Base-by-base conservation (phyloP, 2,797 vertebrate species). In the Miopithecus talapoin region DNA sequence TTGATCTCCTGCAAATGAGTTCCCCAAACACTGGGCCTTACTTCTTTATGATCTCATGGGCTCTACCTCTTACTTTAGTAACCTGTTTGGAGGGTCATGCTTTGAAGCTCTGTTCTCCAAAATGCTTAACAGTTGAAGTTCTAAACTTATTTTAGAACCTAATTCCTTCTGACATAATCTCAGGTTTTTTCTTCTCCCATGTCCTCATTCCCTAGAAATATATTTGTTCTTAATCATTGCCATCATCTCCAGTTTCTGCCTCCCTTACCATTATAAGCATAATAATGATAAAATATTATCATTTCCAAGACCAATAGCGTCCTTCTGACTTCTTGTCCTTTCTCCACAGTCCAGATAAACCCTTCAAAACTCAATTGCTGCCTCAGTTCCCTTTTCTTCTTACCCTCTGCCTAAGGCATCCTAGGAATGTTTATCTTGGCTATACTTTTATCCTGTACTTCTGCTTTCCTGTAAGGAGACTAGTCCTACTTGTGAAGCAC, bases 251-350 rank as follows among this genome's bases (percentile, higher is more conserved):
- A 46, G 26, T 19, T 28, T 21, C 70, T n/a, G 26, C 13, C 12
- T 57, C 43, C 26, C 3, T 2, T n/a, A 68, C 16, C 16, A n/a
- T 68, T 68, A n/a, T 68, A 68, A 68, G 33, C 64, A 68, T n/a
- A 19, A n/a, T 68, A 33, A 19, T 68, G 33, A 19, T 1, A 68
- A n/a, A n/a, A n/a, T 68, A 8, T n/a, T n/a, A 68, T n/a, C 61
- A n/a, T n/a, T 68, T 68, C 10, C 6, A 9, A 75, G 33, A 41
- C 2, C 19, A 4, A 2, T 0, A 6, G 9, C 1, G 0, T 59
- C 33, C 36, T 61, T 92, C 39, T 39, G 10, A 59, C 59, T 89
- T 41, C 8, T 28, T 64, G 24, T 13, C 33, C 33, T 75, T 68
- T 12, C 46, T 16, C 26, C 28, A 43, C n/a, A 50, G 26, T 11